phyloP scores from a whole-genome alignment of 1,140 invertebrate species.

The Zaprionus africanus region DNA sequence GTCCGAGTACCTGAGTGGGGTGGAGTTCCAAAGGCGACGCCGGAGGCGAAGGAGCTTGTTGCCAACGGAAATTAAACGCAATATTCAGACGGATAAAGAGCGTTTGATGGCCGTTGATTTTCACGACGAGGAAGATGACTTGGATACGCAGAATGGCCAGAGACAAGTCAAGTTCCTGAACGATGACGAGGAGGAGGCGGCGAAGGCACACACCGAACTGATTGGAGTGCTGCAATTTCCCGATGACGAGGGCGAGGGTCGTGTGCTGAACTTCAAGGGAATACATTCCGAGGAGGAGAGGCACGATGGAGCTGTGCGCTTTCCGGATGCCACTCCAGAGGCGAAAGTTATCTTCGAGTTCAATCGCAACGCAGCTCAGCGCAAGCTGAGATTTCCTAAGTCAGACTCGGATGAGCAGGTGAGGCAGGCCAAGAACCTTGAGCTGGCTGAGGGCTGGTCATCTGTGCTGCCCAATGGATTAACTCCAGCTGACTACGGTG shows the following conservation, averaged over 20 bases:
- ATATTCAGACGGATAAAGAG: constrained; percentile 49
- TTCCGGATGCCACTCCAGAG: constrained; percentile 68
- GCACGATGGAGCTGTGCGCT: constrained; percentile 52
- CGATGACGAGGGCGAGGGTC: constrained; percentile 46
- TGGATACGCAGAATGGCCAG: constrained; percentile 62
- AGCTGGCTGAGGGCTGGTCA: constrained; percentile 53
- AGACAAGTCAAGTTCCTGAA: constrained; percentile 62
- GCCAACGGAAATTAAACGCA: constrained; percentile 65
- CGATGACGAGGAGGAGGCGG: constrained; percentile 64
- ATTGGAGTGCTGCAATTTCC: constrained; percentile 73
- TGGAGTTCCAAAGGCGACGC: constrained; percentile 67
- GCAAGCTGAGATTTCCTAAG: constrained; percentile 74
- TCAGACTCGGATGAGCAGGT: constrained; percentile 14
- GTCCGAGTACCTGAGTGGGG: constrained; percentile 76
- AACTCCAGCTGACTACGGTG: constrained; percentile 37
- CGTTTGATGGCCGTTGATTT: constrained; percentile 66
- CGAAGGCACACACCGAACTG: constrained; percentile 65
- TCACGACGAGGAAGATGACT: constrained; percentile 72
- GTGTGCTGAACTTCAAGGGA: constrained; percentile 62
- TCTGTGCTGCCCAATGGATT: constrained; percentile 62
- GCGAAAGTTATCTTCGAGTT: constrained; percentile 64
- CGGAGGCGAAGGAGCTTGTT: constrained; percentile 51
- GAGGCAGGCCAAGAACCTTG: constrained; percentile 41
- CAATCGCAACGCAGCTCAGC: constrained; percentile 65
- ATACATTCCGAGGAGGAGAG: constrained; percentile 55